phyloP scores from a whole-genome alignment of 1,140 invertebrate genomes.

The Neuroterus valhalla region DNA sequence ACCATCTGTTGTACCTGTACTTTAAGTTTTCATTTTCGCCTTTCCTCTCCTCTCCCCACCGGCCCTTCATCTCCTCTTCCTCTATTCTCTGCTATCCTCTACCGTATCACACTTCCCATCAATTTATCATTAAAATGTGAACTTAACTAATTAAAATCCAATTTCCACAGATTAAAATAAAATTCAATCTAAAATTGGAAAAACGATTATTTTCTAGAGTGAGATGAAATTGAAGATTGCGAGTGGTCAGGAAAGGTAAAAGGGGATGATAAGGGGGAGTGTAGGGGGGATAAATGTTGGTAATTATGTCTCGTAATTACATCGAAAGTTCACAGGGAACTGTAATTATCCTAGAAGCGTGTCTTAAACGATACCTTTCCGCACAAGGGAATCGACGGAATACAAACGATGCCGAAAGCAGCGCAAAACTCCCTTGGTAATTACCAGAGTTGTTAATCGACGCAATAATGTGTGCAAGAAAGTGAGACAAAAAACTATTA shows the following conservation, averaged over 20 bases:
- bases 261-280: neutral
- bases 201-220: constrained; percentile 58
- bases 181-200: no score
- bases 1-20: no score
- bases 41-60: no score
- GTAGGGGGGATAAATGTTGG: constrained; percentile 53
- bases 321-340: constrained; percentile 62
- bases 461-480: constrained; percentile 11
- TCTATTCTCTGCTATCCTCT: no score
- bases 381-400: constrained; percentile 46
- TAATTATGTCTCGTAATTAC: constrained; percentile 67
- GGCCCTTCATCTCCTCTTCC: no score
- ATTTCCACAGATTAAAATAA: constrained; percentile 34
- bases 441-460: constrained; percentile 33
- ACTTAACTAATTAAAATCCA: constrained; percentile 27
- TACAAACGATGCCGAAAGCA: constrained; percentile 42
- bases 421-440: constrained; percentile 36
- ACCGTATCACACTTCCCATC: no score
- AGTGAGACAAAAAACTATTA: neutral
- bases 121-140: neutral
- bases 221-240: constrained; percentile 44
- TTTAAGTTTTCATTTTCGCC: no score
- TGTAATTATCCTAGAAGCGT: constrained; percentile 62
- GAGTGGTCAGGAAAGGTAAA: constrained; percentile 24
- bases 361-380: constrained; percentile 57